Evolutionary conservation across 2,797 vertebrate species (phyloP).

Genomic region (Tokudaia tokunoshimensis): DNA sequence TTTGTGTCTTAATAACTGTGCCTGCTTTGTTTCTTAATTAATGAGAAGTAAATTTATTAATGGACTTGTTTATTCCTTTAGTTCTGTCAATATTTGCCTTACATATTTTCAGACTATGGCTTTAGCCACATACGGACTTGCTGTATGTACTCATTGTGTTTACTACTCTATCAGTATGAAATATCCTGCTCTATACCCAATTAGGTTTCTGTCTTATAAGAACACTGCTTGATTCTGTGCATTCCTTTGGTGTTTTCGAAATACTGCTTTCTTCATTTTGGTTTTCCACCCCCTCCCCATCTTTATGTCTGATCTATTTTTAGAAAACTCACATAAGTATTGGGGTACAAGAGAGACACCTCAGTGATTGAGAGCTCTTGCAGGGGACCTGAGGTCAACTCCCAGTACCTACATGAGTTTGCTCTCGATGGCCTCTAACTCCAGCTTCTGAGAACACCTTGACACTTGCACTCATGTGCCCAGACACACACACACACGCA

Average conservation of each 20-base stretch:
- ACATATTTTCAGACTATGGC: not conserved
- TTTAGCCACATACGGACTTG: not conserved
- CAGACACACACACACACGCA: not conserved
- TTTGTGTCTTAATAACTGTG: not conserved
- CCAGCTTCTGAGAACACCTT: not conserved
- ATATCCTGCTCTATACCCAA: not conserved
- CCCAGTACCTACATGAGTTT: not conserved
- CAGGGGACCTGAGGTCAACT: not conserved
- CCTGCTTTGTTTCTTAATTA: not conserved
- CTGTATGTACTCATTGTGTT: not conserved
- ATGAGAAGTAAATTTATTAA: not conserved
- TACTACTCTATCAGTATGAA: not conserved
- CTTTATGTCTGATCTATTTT: constrained; percentile 1
- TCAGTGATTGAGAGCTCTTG: not conserved
- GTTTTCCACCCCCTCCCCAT: not conserved
- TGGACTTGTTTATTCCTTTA: constrained; percentile 13
- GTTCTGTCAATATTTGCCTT: constrained; percentile 49
- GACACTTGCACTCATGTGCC: not conserved
- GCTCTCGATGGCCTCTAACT: not conserved
- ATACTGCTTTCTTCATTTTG: not conserved
- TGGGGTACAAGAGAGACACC: not conserved
- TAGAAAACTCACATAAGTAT: not conserved
- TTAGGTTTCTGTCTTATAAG: constrained; percentile 3
- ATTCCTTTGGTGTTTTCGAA: not conserved
- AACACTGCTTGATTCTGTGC: not conserved